Percentiles rank a stretch among this genome's conserved stretches.
Evolutionary conservation across 1,140 invertebrate species (phyloP).

Genomic region (Lepidurus apus): DNA sequence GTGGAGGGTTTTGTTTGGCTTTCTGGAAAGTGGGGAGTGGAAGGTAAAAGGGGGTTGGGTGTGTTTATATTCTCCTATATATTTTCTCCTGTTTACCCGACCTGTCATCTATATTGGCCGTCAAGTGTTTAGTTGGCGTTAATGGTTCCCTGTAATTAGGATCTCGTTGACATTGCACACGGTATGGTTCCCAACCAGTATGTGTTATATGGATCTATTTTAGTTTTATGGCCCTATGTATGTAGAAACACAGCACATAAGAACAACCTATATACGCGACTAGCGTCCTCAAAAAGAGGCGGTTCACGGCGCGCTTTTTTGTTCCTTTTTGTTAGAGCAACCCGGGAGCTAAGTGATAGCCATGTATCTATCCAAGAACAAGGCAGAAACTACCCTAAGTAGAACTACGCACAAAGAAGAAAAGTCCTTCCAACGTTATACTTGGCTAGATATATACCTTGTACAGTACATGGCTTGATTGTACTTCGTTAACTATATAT

Average conservation of each 20-base stretch:
- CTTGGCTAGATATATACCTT: too few species aligned
- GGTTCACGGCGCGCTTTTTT: neutral
- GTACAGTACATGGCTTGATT: too few species aligned
- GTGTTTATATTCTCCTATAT: neutral
- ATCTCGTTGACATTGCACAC: neutral
- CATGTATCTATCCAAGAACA: conserved; percentile 7
- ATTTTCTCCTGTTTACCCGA: neutral
- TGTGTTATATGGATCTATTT: too few species aligned
- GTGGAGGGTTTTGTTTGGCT: neutral
- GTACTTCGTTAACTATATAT: too few species aligned
- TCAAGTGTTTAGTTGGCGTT: conserved; percentile 6
- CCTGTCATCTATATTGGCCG: neutral
- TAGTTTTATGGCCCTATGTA: too few species aligned
- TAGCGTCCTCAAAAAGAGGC: neutral
- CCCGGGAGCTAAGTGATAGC: neutral
- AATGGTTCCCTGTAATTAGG: neutral
- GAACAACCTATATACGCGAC: neutral
- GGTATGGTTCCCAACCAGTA: neutral
- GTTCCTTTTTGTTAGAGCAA: neutral
- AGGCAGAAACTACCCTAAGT: neutral
- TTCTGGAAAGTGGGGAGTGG: neutral
- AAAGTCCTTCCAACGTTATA: neutral
- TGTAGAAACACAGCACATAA: too few species aligned
- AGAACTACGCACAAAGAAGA: neutral
- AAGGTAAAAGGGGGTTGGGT: neutral